These are phyloP conservation scores for Pilophorus perplexus DNA, from an alignment of 2,888 invertebrate species.

Conservation along the genomic window DNA sequence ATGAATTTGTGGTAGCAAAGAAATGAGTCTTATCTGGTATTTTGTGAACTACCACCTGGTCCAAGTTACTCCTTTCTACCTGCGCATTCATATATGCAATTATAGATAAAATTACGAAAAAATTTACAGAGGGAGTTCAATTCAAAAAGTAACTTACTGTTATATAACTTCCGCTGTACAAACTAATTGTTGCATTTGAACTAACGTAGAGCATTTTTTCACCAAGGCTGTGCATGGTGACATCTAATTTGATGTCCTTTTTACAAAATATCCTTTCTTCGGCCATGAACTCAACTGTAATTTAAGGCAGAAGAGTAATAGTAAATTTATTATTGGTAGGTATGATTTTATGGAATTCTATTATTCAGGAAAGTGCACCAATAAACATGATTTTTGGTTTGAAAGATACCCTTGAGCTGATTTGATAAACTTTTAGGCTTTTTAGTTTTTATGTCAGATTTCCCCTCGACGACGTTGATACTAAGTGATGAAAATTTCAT, in stretches of 20 bases:
- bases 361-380: not conserved
- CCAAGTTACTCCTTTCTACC: conserved; percentile 8
- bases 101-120: not conserved
- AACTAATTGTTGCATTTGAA: conserved; percentile 5
- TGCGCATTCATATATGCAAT: not conserved
- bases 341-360: not conserved
- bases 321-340: no score
- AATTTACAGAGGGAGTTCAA: not conserved
- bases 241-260: conserved; percentile 17
- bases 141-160: conserved; percentile 21
- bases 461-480: conserved; percentile 16
- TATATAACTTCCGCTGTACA: conserved; percentile 2
- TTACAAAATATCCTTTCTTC: conserved; percentile 23
- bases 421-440: conserved; percentile 10
- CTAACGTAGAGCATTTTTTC: conserved; percentile 14
- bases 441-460: conserved; percentile 3
- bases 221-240: conserved; percentile 23
- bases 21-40: conserved; percentile 62
- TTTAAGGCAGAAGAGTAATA: no score
- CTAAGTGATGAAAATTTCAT: conserved; percentile 16
- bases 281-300: conserved; percentile 26
- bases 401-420: conserved; percentile 20
- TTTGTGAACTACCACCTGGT: conserved; percentile 61
- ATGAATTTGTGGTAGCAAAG: conserved; percentile 65
- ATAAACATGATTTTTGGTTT: no score